Evolutionary conservation across 1,140 invertebrate genomes (phyloP), one percentile per base, ranked within the genome.

Genomic region (Chironomus striatipennis): DNA sequence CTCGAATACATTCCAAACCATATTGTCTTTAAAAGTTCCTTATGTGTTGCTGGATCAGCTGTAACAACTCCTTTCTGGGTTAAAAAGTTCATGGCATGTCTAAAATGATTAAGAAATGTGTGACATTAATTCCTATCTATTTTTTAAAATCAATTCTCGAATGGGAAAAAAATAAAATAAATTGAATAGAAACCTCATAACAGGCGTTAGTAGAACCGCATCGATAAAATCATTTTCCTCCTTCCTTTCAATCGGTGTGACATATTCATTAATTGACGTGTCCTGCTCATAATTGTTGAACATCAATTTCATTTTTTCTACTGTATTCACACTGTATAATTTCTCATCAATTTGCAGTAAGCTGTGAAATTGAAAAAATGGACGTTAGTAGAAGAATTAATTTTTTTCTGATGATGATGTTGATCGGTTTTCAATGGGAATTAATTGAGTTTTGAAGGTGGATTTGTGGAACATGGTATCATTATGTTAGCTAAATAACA

Each of bases 1-100:
- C 93, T 84, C 0, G 92, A 90, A 79, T 94, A 96, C 76, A 94
- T 84, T 5, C 88, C 88, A 79, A 94, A 94, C 92, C 92, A 94
- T 73, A 95, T 84, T 76, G 88, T 86, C 77, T 91, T 87, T 15
- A 96, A 81, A 2, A 89, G 85, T 78, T 93, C 88, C 75, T 89
- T 88, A 79, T 94, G 92, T 75, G 87, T 86, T 77, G 84, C 86
- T 1, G 87, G 87, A 81, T 90, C 88, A 47, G 85, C 85, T 10
- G 86, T 81, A 1, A 90, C 84, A 76, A 85, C 81, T 47, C 83
- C 85, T 86, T 70, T 70, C 20, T 70, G 17, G n/a, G n/a, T 6
- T 21, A 70, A 10, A 12, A 74, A 42, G 80, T 79, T 74, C 73
- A 74, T 76, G 73, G 72, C 43, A 64, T 76, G 20, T 64, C 73